Evolutionary conservation across 2,113 vertebrate species (phyloP).

Genomic region (Geococcyx californianus): DNA sequence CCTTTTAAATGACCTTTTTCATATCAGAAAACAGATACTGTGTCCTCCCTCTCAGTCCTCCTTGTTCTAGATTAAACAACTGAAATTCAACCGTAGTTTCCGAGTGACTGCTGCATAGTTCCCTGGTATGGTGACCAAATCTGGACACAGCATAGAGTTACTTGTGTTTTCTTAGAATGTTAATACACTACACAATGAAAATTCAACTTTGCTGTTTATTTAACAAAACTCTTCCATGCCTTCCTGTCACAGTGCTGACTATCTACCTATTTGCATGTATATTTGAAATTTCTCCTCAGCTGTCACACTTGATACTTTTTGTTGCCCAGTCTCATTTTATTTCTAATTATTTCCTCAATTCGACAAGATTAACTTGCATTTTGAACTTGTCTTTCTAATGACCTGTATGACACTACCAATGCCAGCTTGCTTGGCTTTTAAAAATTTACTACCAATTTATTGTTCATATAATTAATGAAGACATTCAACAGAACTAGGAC

Average conservation of each 20-base stretch:
- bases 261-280: not conserved
- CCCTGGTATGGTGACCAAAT: not conserved
- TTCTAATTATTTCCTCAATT: not conserved
- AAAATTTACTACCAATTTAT: not conserved
- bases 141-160: not conserved
- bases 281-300: not conserved
- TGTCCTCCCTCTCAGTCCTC: not conserved
- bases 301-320: not conserved
- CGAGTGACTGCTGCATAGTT: rapidly evolving
- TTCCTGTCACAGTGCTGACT: not conserved
- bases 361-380: not conserved
- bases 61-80: not conserved
- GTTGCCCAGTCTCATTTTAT: not conserved
- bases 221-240: not conserved
- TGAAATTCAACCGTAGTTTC: not conserved
- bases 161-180: not conserved
- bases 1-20: not conserved
- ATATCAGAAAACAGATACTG: not conserved
- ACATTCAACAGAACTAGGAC: not conserved
- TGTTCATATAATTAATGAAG: not conserved
- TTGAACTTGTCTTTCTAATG: not conserved
- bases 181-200: not conserved
- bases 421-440: not conserved
- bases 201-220: not conserved
- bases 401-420: not conserved